Conservation (phyloP, 2,797 vertebrate species). For the Periparus ater region DNA sequence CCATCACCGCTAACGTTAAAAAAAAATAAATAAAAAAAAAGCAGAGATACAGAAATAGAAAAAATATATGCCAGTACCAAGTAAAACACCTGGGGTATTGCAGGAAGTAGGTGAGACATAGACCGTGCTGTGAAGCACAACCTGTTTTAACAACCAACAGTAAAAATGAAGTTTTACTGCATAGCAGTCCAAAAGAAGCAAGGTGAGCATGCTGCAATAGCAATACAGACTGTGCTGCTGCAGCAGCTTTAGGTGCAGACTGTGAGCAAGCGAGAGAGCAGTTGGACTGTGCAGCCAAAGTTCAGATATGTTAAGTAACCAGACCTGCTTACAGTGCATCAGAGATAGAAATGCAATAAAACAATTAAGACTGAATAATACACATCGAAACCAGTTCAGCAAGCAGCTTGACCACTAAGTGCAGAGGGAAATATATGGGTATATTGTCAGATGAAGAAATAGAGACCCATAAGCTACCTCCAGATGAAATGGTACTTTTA, state of each 20-base stretch:
- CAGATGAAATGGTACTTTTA: neutral
- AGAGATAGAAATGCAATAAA: neutral
- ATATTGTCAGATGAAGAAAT: neutral
- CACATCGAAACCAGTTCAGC: neutral
- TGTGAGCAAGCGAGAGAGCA: neutral
- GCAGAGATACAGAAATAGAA: neutral
- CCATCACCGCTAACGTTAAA: neutral
- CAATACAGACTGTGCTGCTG: neutral
- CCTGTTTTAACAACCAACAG: neutral
- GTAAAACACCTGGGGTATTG: neutral
- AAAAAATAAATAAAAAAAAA: neutral
- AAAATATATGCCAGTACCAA: neutral
- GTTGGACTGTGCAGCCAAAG: neutral
- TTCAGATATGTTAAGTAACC: neutral
- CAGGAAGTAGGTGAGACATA: neutral
- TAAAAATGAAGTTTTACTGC: neutral
- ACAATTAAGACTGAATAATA: neutral
- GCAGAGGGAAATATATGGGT: neutral
- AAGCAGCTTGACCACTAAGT: neutral
- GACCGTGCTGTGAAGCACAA: neutral
- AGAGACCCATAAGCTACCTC: neutral
- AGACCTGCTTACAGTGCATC: neutral
- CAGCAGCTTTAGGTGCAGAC: neutral
- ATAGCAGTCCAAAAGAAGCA: neutral
- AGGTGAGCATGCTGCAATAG: neutral